phyloP scores from a whole-genome alignment of 2,113 vertebrate species.

The Myotis lucifugus region DNA sequence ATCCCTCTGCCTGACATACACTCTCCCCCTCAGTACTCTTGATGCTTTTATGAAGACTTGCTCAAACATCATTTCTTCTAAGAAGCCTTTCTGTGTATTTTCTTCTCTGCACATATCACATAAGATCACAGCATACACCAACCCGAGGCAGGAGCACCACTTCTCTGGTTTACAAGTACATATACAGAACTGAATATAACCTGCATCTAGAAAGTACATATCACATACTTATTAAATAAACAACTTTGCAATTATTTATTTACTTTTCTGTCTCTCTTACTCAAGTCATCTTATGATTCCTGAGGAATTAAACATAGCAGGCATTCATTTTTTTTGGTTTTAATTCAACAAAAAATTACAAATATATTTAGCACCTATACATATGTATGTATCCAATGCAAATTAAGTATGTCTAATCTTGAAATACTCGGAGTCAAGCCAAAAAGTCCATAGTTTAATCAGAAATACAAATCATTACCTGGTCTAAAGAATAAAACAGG shows the following conservation, averaged over 20 bases:
- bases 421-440: not conserved
- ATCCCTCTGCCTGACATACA: not conserved
- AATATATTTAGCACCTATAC: not conserved
- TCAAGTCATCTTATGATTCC: not conserved
- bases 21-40: not conserved
- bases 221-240: slow-evolving; percentile 24
- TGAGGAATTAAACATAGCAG: not conserved
- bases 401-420: slow-evolving; percentile 5
- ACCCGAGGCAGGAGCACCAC: not conserved
- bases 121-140: not conserved
- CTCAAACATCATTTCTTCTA: not conserved
- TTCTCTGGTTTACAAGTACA: not conserved
- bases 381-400: not conserved
- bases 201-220: not conserved
- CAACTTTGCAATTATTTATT: not conserved
- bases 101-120: not conserved
- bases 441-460: not conserved
- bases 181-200: not conserved
- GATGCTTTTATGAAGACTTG: not conserved
- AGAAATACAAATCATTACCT: not conserved
- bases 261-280: not conserved
- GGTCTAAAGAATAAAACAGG: not conserved
- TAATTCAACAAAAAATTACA: slow-evolving; percentile 3
- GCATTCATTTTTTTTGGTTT: not conserved
- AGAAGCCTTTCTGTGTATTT: not conserved